Evolutionary conservation across 2,113 vertebrate species (phyloP), one percentile per base, ranked within the genome.

Genomic region (Tinamus guttatus): DNA sequence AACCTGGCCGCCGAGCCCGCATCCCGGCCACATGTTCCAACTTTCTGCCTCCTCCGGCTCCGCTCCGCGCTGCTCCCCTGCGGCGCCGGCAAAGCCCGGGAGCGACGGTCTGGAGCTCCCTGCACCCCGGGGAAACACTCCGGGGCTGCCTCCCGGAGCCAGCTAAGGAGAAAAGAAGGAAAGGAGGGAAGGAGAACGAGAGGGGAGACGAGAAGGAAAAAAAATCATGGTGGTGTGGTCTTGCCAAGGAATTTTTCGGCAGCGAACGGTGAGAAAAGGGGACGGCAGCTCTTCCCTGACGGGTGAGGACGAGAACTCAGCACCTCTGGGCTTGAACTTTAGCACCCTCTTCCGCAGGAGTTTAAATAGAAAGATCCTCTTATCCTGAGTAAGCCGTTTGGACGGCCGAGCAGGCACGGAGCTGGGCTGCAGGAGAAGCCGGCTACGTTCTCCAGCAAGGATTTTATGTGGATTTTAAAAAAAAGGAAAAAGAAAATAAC

Each of bases 21-120:
- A 51, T 94, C 94, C 95, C 60, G 18, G 85, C 73, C 97, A 97
- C 97, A 96, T 97, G 97, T 94, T 95, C 74, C 82, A 95, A 91
- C 71, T 77, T 74, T 88, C 79, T 32, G 89, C 75, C 30, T 51
- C 30, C 22, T 27, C 32, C 40, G 8, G 41, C 51, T 21, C 18
- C 21, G 79, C 47, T 47, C 45, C 30, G 62, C 8, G 28, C 69
- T 10, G 25, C 69, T 12, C 18, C 17, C 47, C 68, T 20, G 47
- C 79, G 21, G 22, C 43, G 30, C 52, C 11, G 13, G 38, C 59
- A 17, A 17, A 27, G 32, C 58, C 59, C 65, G 79, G 45, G 64
- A 81, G 84, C 82, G 65, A 28, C 51, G 22, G 25, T 64, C 34
- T 43, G 38, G 58, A 63, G 54, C 52, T 74, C 71, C 41, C 41